Evolutionary conservation across 2,888 invertebrate genomes (phyloP).

Genomic region (Xestia rhomboidea): DNA sequence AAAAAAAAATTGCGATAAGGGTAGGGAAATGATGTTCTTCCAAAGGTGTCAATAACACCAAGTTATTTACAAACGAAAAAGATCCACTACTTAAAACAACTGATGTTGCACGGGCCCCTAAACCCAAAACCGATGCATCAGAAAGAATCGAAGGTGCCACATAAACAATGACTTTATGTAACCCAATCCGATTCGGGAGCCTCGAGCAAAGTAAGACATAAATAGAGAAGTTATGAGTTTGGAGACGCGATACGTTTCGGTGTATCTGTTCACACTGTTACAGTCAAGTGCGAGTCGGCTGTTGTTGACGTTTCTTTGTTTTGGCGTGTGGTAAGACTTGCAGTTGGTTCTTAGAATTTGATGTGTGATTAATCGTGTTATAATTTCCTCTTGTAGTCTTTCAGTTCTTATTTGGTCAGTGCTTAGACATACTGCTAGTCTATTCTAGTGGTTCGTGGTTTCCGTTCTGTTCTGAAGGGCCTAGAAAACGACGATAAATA

Average conservation of each 20-base stretch:
- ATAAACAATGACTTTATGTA: conserved; percentile 79
- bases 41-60: not conserved
- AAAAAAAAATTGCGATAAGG: not conserved
- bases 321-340: conserved; percentile 1
- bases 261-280: conserved; percentile 58
- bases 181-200: conserved; percentile 74
- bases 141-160: conserved; percentile 65
- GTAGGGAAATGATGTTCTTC: not conserved
- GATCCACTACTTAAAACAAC: not conserved
- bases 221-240: conserved; percentile 81
- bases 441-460: not conserved
- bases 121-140: conserved; percentile 68
- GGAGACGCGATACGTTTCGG: conserved; percentile 54
- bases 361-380: conserved; percentile 12
- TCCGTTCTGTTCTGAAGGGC: not conserved
- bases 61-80: not conserved
- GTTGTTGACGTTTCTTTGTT: conserved; percentile 24
- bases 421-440: not conserved
- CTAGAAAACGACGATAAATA: not conserved
- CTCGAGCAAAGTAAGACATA: conserved; percentile 79
- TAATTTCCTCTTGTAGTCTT: conserved; percentile 1
- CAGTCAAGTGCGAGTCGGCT: conserved; percentile 39
- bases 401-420: not conserved
- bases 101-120: conserved; percentile 18
- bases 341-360: conserved; percentile 27